Conservation (phyloP, 2,797 vertebrate genomes). For the Lates japonicus region DNA sequence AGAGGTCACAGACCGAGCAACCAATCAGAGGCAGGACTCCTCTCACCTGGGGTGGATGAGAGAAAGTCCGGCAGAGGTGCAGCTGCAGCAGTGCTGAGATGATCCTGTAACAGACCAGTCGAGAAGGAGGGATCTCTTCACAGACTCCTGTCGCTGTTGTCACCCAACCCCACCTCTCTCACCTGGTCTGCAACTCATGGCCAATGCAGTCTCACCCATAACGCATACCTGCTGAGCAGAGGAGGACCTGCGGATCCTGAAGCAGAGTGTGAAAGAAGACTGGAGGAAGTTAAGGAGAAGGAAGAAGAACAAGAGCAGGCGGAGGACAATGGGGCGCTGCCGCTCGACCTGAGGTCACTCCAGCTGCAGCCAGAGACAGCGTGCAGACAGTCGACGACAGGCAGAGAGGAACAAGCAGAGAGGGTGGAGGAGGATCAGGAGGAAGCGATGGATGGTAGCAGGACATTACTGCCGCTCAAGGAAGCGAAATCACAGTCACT, state of each 20-base stretch:
- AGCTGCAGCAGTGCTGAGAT: slow-evolving; percentile 24
- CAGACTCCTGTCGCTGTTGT: slow-evolving; percentile 57
- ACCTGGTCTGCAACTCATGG: slow-evolving; percentile 1
- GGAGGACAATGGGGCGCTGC: slow-evolving; percentile 29
- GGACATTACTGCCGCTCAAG: slow-evolving; percentile 60
- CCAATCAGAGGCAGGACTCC: slow-evolving; percentile 51
- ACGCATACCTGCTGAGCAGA: slow-evolving; percentile 30
- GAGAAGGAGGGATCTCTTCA: slow-evolving; percentile 54
- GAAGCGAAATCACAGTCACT: slow-evolving; percentile 77
- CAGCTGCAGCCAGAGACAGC: slow-evolving; percentile 27
- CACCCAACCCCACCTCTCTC: slow-evolving; percentile 53
- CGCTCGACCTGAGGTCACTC: background rate
- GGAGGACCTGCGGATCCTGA: slow-evolving; percentile 43
- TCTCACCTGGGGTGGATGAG: slow-evolving; percentile 30
- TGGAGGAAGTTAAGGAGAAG: slow-evolving; percentile 37
- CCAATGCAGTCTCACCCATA: slow-evolving; percentile 18
- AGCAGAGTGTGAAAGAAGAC: slow-evolving; percentile 30
- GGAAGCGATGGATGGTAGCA: slow-evolving; percentile 43
- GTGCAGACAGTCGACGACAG: background rate
- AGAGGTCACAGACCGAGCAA: slow-evolving; percentile 68
- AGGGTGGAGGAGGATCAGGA: slow-evolving; percentile 61
- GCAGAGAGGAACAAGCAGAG: slow-evolving; percentile 33
- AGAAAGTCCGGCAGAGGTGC: slow-evolving; percentile 19
- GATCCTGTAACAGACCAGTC: slow-evolving; percentile 32
- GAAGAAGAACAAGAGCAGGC: slow-evolving; percentile 23